Base-by-base conservation (phyloP, 2,113 vertebrate genomes). In the Xiphophorus hellerii region DNA sequence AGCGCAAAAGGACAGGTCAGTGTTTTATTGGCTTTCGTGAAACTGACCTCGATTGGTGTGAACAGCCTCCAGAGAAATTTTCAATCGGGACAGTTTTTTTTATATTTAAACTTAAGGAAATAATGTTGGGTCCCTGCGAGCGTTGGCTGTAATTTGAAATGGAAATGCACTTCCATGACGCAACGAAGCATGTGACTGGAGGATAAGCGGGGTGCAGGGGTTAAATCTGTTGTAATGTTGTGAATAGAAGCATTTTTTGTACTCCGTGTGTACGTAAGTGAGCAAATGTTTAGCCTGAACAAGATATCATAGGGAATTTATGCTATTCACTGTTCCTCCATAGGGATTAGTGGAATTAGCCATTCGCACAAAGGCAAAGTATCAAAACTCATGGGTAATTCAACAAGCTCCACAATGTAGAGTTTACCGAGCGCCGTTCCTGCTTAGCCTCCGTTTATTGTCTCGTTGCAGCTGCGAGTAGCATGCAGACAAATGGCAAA, bases 341-440 rank as follows among this genome's bases (percentile, higher is more conserved):
- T 68, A 76, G 86, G 90, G 91, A 93, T 93, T 92, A 93, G 92
- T 76, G 78, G 88, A 89, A 89, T 91, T 93, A 93, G 87, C 84
- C 86, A 70, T 88, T 88, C 83, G 31, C 74, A 91, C 90, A 93
- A 93, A 93, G 82, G 87, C 84, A 48, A 86, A 84, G 87, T 90
- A 92, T 90, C 84, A 92, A 89, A 93, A 92, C 93, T 93, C 93
- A 93, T 93, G 92, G 51, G 92, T 93, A 92, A 93, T 93, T 93
- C 93, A 93, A 89, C 89, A 82, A 81, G 78, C 71, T 0, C 62
- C 85, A 84, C 90, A 90, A 88, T 88, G 65, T 79, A 28, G 77
- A 91, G 86, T 93, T 90, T 91, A 88, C 82, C 33, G 71, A 89
- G 83, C 61, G 81, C 77, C 61, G 79, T 77, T 80, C 77, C 84